Evolutionary conservation across 2,113 vertebrate species (phyloP).

Genomic region (Gymnarchus niloticus): DNA sequence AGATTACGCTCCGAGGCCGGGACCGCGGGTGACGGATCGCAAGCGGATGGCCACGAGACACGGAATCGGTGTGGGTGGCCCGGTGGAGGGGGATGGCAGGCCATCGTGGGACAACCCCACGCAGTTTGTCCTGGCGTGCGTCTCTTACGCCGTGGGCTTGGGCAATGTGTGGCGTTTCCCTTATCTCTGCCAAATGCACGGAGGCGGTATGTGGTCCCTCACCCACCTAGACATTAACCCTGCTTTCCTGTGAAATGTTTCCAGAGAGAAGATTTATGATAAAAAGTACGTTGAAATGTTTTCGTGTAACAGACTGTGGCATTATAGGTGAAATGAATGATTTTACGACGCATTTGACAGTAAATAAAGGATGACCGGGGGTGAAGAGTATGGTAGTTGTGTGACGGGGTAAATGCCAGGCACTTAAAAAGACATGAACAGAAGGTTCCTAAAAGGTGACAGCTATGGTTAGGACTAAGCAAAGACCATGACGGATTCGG

Average conservation of each 20-base stretch:
- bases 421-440: neutral
- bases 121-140: conserved; percentile 86
- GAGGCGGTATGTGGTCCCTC: conserved; percentile 70
- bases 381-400: neutral
- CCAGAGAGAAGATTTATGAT: neutral
- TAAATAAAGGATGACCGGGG: neutral
- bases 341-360: neutral
- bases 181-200: conserved; percentile 90
- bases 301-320: neutral
- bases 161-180: conserved; percentile 96
- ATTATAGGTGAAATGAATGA: neutral
- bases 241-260: neutral
- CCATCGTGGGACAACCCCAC: conserved; percentile 74
- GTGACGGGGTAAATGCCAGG: neutral
- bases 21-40: neutral
- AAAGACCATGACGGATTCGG: neutral
- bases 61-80: neutral
- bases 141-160: conserved; percentile 88
- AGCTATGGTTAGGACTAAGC: neutral
- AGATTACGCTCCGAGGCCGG: neutral
- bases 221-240: neutral
- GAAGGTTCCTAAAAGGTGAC: neutral
- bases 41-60: neutral
- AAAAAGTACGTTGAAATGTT: neutral
- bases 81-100: conserved; percentile 62